phyloP scores from a whole-genome alignment of 2,113 vertebrate genomes.

The Neogale vison region DNA sequence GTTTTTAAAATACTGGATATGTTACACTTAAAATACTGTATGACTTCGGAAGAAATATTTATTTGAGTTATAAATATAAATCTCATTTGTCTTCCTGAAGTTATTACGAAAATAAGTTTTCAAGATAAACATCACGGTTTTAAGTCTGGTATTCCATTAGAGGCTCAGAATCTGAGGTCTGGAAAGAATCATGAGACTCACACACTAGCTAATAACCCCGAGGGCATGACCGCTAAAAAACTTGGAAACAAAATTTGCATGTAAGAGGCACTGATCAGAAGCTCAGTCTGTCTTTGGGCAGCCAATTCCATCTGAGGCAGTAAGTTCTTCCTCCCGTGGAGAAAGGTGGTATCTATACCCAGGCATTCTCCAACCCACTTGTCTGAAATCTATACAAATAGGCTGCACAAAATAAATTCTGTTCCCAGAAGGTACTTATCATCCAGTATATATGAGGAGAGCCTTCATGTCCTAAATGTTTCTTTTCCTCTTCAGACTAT shows the following conservation, averaged over 20 bases:
- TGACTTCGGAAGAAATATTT: background rate
- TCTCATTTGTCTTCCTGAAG: background rate
- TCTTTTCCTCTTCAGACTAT: background rate
- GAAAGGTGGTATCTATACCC: background rate
- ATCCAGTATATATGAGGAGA: background rate
- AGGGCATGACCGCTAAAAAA: background rate
- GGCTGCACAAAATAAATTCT: background rate
- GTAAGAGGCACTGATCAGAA: background rate
- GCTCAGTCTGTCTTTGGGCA: background rate
- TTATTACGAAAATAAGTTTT: background rate
- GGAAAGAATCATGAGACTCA: background rate
- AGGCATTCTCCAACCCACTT: background rate
- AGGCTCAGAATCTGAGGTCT: background rate
- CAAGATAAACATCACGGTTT: background rate
- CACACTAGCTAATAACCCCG: background rate
- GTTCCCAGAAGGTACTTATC: background rate
- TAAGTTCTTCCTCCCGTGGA: background rate
- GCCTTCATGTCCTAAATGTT: background rate
- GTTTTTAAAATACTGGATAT: background rate
- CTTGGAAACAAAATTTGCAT: background rate
- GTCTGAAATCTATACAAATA: background rate
- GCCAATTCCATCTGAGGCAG: background rate
- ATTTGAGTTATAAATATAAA: constrained; percentile 26
- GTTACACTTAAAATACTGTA: background rate
- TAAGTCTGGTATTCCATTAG: background rate